phyloP scores from a whole-genome alignment of 2,113 vertebrate genomes.

The Passerina amoena region DNA sequence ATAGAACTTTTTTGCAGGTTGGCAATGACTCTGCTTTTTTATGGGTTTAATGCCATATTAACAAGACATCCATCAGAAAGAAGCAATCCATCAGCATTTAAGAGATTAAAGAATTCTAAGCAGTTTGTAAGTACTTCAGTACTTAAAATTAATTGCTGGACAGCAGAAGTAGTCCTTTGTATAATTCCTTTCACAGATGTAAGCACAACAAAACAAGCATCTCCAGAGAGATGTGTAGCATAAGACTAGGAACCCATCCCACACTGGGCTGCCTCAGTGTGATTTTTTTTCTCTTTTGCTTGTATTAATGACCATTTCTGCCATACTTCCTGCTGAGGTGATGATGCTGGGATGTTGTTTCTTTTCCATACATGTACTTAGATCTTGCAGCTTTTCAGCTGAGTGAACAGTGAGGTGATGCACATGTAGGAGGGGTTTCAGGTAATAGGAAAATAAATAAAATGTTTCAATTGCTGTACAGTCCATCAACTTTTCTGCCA shows the following conservation, averaged over 20 bases:
- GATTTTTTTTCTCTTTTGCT: background rate
- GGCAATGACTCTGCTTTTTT: background rate
- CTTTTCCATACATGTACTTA: rapidly evolving
- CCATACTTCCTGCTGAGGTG: background rate
- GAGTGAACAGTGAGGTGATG: background rate
- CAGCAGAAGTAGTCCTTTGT: background rate
- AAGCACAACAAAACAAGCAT: background rate
- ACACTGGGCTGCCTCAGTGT: rapidly evolving
- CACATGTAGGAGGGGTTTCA: background rate
- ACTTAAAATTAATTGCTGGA: background rate
- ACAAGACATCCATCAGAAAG: background rate
- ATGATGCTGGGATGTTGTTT: background rate
- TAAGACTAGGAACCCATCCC: background rate
- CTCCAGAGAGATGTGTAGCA: background rate
- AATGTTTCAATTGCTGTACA: background rate
- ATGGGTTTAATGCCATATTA: background rate
- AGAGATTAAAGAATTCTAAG: background rate
- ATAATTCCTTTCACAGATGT: background rate
- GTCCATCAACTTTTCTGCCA: rapidly evolving
- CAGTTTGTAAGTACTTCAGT: background rate
- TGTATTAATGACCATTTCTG: background rate
- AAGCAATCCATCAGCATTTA: background rate
- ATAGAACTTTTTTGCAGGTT: background rate
- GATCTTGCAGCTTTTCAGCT: background rate
- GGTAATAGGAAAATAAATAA: background rate